phyloP scores from a whole-genome alignment of 35 echinoderm and acorn worm genomes.

The Ophioderma brevispina region DNA sequence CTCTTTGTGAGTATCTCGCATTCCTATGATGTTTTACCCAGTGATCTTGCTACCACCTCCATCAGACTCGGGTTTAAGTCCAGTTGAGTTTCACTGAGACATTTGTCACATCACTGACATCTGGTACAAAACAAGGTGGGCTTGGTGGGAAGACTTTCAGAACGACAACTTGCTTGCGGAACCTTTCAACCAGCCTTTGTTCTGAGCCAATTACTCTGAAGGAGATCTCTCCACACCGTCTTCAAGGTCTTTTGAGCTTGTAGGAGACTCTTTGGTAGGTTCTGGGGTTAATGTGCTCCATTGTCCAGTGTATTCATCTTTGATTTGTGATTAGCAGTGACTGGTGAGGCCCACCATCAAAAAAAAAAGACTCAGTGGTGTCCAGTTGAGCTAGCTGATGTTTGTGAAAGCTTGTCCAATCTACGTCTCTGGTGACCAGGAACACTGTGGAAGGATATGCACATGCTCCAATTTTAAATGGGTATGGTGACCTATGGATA shows the following conservation, averaged over 20 bases:
- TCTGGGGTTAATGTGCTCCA: slow-evolving; percentile 74
- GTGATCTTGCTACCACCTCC: slow-evolving; percentile 88
- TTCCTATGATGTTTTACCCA: slow-evolving; percentile 87
- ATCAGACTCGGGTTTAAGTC: slow-evolving; percentile 69
- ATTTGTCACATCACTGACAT: slow-evolving; percentile 45
- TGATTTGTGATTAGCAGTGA: slow-evolving; percentile 75
- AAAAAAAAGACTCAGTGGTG: slow-evolving; percentile 34
- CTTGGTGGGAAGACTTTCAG: slow-evolving; percentile 57
- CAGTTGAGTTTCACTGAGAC: slow-evolving; percentile 70
- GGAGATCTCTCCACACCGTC: slow-evolving; percentile 74
- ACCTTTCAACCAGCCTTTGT: slow-evolving; percentile 86
- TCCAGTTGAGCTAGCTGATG: slow-evolving; percentile 74
- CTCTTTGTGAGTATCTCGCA: slow-evolving; percentile 63
- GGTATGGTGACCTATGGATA: too few species aligned
- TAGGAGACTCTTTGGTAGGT: slow-evolving; percentile 47
- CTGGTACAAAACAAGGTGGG: slow-evolving; percentile 60
- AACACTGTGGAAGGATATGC: too few species aligned
- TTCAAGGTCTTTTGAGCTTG: slow-evolving; percentile 71
- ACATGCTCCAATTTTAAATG: too few species aligned
- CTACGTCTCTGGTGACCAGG: slow-evolving; percentile 61
- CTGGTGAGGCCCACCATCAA: slow-evolving; percentile 82
- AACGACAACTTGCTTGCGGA: slow-evolving; percentile 55
- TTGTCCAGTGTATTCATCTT: slow-evolving; percentile 53
- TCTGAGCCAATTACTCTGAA: slow-evolving; percentile 81
- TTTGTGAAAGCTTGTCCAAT: slow-evolving; percentile 52